Conservation (phyloP, 2,888 invertebrate genomes). For the Eugnorisma glareosa region DNA sequence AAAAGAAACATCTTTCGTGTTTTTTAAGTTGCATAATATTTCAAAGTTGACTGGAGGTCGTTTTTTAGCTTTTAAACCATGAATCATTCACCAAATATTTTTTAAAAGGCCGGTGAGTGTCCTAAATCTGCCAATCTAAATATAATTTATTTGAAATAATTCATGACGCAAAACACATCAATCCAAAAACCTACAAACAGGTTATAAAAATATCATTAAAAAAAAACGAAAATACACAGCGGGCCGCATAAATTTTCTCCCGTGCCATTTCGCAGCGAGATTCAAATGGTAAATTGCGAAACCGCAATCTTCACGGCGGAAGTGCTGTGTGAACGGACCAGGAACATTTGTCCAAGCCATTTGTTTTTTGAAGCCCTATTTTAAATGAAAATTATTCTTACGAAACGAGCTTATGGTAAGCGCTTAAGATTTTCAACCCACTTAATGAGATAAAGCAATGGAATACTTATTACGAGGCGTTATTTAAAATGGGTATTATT, state of each 20-base stretch:
- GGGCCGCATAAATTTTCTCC: constrained; percentile 35
- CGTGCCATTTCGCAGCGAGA: constrained; percentile 33
- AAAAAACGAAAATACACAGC: constrained; percentile 32
- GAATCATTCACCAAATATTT: not conserved
- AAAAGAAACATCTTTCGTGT: not conserved
- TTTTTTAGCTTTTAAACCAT: not conserved
- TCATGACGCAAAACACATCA: not conserved
- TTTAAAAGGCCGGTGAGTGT: not conserved
- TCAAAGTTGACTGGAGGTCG: not conserved
- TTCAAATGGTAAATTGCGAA: constrained; percentile 66
- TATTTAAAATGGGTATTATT: constrained; percentile 47
- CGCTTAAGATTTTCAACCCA: constrained; percentile 49
- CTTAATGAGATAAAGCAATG: constrained; percentile 58
- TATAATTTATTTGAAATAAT: not conserved
- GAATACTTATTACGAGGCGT: constrained; percentile 40
- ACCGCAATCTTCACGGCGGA: constrained; percentile 60
- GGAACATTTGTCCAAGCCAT: constrained; percentile 60
- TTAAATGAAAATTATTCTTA: constrained; percentile 61
- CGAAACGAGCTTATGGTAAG: constrained; percentile 53
- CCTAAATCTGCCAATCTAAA: not conserved
- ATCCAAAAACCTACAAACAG: not conserved
- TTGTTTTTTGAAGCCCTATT: constrained; percentile 60
- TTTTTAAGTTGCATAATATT: not conserved
- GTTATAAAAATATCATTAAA: constrained; percentile 20
- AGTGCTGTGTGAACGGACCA: constrained; percentile 49